Conservation (phyloP, 1,140 invertebrate species). For the Pachypeltis micranthus region DNA sequence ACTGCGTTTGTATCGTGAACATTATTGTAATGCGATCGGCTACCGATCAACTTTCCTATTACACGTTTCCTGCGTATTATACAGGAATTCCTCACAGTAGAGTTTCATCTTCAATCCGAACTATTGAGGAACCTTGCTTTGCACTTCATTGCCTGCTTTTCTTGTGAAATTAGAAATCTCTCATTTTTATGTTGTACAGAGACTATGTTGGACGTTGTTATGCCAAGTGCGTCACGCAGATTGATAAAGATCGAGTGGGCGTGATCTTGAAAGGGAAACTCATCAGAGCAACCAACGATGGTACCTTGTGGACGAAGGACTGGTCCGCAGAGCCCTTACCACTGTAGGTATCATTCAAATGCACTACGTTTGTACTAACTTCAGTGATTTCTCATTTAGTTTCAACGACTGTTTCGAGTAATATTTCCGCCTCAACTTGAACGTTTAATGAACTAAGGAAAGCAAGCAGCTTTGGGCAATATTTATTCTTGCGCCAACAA, state of each 20-base stretch:
- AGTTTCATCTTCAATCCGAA: background rate
- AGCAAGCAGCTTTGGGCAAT: too few relatives aligned
- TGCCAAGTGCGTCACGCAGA: slow-evolving; percentile 69
- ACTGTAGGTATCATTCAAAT: too few relatives aligned
- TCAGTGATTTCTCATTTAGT: too few relatives aligned
- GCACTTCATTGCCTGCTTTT: background rate
- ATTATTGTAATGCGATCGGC: too few relatives aligned
- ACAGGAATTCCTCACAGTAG: too few relatives aligned
- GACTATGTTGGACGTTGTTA: slow-evolving; percentile 84
- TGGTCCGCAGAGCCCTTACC: slow-evolving; percentile 87
- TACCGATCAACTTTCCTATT: too few relatives aligned
- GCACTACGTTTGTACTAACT: too few relatives aligned
- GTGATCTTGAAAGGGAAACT: slow-evolving; percentile 87
- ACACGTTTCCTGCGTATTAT: background rate
- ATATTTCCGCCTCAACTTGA: too few relatives aligned
- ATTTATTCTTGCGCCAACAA: too few relatives aligned
- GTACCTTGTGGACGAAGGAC: slow-evolving; percentile 74
- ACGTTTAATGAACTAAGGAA: too few relatives aligned
- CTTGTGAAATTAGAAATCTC: background rate
- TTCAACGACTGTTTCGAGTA: too few relatives aligned
- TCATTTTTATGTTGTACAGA: slow-evolving; percentile 31
- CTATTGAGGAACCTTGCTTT: background rate
- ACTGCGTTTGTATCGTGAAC: too few relatives aligned
- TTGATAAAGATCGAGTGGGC: slow-evolving; percentile 88
- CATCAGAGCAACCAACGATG: slow-evolving; percentile 71